Evolutionary conservation across 2,113 vertebrate species (phyloP).

Genomic region (Myxocyprinus asiaticus): DNA sequence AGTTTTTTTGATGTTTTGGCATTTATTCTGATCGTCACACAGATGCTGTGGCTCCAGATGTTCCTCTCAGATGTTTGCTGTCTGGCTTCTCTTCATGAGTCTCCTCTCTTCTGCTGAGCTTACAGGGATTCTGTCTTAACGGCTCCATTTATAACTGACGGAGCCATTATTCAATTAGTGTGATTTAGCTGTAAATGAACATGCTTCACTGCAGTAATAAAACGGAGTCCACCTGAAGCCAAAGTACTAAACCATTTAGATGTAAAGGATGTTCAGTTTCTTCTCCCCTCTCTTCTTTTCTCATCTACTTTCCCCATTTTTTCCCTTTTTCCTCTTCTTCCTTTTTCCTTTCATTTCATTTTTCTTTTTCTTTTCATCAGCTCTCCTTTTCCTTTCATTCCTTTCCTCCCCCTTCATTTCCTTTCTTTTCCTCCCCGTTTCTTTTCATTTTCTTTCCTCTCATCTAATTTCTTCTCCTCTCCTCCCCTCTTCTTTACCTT

Average conservation of each 20-base stretch:
- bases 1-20: background rate
- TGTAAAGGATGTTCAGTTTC: background rate
- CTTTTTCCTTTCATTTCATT: too few species aligned
- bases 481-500: too few species aligned
- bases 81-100: background rate
- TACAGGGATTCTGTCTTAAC: background rate
- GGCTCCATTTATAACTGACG: conserved; percentile 21
- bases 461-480: too few species aligned
- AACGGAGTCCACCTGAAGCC: conserved; percentile 28
- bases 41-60: conserved; percentile 26
- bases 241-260: background rate
- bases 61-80: background rate
- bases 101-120: background rate
- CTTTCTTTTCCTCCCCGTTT: too few species aligned
- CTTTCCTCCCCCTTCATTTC: too few species aligned
- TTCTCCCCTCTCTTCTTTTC: background rate
- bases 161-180: conserved; percentile 27
- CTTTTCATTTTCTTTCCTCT: too few species aligned
- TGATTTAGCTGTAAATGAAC: conserved; percentile 40
- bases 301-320: too few species aligned
- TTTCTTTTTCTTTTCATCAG: too few species aligned
- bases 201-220: conserved; percentile 7
- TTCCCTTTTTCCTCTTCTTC: too few species aligned
- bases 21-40: background rate
- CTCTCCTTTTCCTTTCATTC: too few species aligned